phyloP scores from a whole-genome alignment of 2,888 invertebrate genomes.

The Conus canariensis region DNA sequence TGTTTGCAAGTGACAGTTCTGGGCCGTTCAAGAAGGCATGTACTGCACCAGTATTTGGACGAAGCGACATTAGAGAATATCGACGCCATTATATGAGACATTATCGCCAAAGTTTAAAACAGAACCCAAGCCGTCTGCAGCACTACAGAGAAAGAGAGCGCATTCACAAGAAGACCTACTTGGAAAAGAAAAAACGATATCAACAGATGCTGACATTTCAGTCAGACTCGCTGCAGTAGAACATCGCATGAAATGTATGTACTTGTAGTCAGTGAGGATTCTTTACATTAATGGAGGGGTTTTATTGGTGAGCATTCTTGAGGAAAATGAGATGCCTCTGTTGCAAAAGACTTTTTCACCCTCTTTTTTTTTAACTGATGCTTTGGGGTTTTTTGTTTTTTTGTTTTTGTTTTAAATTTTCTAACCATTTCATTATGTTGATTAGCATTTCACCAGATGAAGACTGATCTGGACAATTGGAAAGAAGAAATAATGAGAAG shows the following conservation, averaged over 20 bases:
- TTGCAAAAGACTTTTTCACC: too few species aligned
- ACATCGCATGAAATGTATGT: neutral
- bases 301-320: too few species aligned
- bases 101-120: slow-evolving; percentile 23
- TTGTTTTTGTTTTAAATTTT: too few species aligned
- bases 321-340: too few species aligned
- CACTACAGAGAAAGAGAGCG: slow-evolving; percentile 32
- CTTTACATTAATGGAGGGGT: too few species aligned
- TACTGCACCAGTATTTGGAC: neutral
- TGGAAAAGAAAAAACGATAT: slow-evolving; percentile 19
- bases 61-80: neutral
- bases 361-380: too few species aligned
- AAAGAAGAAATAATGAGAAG: neutral
- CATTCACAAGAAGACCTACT: slow-evolving; percentile 20
- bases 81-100: slow-evolving; percentile 29
- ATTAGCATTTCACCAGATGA: too few species aligned
- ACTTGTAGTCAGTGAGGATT: too few species aligned
- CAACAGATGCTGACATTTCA: neutral
- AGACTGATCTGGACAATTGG: too few species aligned
- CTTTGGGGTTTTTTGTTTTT: too few species aligned
- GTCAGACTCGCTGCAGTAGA: neutral
- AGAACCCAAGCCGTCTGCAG: slow-evolving; percentile 27
- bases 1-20: neutral
- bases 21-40: neutral
- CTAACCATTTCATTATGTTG: too few species aligned